Evolutionary conservation across 2,888 invertebrate genomes (phyloP).

Genomic region (Noctua janthe): DNA sequence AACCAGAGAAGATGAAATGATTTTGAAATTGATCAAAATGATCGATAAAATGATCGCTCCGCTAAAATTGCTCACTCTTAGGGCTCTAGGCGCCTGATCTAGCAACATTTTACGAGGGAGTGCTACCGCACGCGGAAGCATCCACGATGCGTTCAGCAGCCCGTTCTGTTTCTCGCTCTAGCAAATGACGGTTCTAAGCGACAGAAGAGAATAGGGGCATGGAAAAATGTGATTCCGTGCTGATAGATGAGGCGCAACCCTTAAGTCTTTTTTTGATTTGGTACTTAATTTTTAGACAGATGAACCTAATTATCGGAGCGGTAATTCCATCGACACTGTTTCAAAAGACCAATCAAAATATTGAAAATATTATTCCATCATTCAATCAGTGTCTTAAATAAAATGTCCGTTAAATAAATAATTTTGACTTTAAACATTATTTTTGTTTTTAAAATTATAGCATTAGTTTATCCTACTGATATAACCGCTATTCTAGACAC

Average conservation of each 20-base stretch:
- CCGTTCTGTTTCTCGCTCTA: not conserved
- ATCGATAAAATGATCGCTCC: not conserved
- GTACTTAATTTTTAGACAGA: not conserved
- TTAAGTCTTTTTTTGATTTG: not conserved
- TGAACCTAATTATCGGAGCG: not conserved
- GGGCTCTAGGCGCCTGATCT: no score
- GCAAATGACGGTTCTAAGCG: not conserved
- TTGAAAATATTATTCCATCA: not conserved
- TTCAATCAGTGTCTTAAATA: not conserved
- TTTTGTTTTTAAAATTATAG: slow-evolving; percentile 10
- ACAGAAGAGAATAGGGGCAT: not conserved
- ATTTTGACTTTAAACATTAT: slow-evolving; percentile 38
- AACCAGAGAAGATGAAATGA: not conserved
- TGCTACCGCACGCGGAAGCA: no score
- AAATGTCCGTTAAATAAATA: slow-evolving; percentile 20
- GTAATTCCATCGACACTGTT: not conserved
- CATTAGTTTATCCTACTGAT: slow-evolving; percentile 28
- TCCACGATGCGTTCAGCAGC: not conserved
- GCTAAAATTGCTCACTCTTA: not conserved
- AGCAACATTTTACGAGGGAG: no score
- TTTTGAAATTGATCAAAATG: not conserved
- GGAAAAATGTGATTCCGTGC: not conserved
- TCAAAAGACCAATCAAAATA: not conserved
- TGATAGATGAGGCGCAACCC: not conserved
- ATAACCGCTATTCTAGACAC: slow-evolving; percentile 29